These are phyloP conservation scores for Bradysia coprophila DNA, from an alignment of 1,140 invertebrate species.

Conservation along the genomic window DNA sequence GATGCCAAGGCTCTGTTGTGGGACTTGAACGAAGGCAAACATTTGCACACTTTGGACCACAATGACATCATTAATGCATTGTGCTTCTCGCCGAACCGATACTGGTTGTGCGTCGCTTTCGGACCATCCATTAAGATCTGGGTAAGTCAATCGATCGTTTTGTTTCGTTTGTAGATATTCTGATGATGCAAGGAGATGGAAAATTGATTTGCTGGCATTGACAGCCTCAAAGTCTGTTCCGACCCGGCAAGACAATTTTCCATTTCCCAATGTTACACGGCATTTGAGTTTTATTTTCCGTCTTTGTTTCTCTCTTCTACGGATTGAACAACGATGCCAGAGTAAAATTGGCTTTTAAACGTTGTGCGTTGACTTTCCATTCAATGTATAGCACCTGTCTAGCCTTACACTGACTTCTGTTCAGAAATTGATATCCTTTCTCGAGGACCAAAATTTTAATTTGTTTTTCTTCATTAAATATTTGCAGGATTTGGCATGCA, in stretches of 20 bases:
- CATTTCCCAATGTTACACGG: too few relatives aligned
- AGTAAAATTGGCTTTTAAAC: slow-evolving; percentile 1
- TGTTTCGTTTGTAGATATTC: not conserved
- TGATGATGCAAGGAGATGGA: too few relatives aligned
- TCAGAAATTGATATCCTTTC: not conserved
- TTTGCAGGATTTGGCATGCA: slow-evolving; percentile 87
- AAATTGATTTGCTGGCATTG: too few relatives aligned
- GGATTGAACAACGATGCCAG: too few relatives aligned
- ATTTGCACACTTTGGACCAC: slow-evolving; percentile 95
- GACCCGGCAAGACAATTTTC: too few relatives aligned
- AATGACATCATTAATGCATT: slow-evolving; percentile 96
- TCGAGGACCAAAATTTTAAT: not conserved
- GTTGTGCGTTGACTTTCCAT: not conserved
- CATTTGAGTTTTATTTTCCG: too few relatives aligned
- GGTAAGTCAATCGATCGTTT: slow-evolving; percentile 36
- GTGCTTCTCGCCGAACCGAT: slow-evolving; percentile 98
- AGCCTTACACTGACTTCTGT: not conserved
- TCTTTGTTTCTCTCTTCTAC: too few relatives aligned
- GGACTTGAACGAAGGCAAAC: slow-evolving; percentile 99
- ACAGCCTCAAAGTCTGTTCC: too few relatives aligned
- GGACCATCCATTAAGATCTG: slow-evolving; percentile 98
- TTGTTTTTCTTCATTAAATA: not conserved
- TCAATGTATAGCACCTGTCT: slow-evolving; percentile 1
- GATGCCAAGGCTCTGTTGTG: slow-evolving; percentile 99
- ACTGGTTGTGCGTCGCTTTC: slow-evolving; percentile 99